Evolutionary conservation across 2,888 invertebrate genomes (phyloP).

Genomic region (Dorcus parallelipipedus): DNA sequence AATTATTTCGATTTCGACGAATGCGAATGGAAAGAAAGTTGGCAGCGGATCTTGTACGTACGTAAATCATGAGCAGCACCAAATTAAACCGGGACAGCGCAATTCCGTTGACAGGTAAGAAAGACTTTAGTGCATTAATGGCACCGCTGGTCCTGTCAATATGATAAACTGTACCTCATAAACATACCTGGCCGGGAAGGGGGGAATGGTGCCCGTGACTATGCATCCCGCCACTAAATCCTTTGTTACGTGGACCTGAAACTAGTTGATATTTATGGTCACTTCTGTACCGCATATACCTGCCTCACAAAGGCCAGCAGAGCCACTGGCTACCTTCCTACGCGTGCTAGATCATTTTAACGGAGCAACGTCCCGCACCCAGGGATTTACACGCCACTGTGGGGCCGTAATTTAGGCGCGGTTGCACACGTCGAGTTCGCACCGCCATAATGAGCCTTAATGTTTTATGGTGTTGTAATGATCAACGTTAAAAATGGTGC

Average conservation of each 20-base stretch:
- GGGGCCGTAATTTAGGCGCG: constrained; percentile 18
- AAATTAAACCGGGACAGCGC: no score
- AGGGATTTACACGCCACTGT: constrained; percentile 14
- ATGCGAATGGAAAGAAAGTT: no score
- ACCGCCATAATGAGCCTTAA: constrained; percentile 10
- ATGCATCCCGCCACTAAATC: background rate
- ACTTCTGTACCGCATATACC: constrained; percentile 4
- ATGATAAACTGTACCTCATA: background rate
- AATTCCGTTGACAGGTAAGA: no score
- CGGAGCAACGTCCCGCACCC: constrained; percentile 17
- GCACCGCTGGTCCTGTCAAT: background rate
- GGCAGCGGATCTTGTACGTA: no score
- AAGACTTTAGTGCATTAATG: background rate
- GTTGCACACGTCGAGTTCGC: constrained; percentile 10
- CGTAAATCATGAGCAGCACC: no score
- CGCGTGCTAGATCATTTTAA: constrained; percentile 21
- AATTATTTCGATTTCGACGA: no score
- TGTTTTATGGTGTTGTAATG: no score
- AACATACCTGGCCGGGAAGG: background rate
- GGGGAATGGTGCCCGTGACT: background rate
- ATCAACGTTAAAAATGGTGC: no score
- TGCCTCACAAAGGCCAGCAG: background rate
- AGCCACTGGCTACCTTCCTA: constrained; percentile 17
- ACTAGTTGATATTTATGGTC: constrained; percentile 7
- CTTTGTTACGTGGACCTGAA: constrained; percentile 3